These are phyloP conservation scores for Podargus strigoides DNA, from an alignment of 2,797 vertebrate species.

Conservation along the genomic window DNA sequence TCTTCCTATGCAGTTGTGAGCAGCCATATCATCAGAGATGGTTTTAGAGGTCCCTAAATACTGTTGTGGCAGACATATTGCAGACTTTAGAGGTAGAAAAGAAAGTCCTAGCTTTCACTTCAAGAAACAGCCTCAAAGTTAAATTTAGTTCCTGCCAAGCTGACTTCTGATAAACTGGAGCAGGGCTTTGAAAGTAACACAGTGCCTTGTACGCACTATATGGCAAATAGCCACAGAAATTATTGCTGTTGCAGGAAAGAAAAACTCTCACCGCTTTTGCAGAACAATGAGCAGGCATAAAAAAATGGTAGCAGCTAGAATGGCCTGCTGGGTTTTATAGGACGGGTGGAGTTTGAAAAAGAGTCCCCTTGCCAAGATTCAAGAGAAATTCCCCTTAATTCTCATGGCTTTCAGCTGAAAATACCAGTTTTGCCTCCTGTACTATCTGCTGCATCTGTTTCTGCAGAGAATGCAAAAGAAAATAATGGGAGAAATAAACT, in stretches of 20 bases:
- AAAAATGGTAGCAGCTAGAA: background rate
- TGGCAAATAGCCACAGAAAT: conserved; percentile 37
- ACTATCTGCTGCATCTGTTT: background rate
- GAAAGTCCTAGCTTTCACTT: background rate
- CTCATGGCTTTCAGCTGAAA: background rate
- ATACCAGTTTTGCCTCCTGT: background rate
- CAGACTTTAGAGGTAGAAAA: background rate
- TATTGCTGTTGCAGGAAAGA: conserved; percentile 22
- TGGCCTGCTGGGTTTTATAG: background rate
- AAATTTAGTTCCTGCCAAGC: background rate
- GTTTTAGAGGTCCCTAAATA: background rate
- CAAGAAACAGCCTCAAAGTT: background rate
- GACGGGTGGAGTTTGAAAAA: conserved; percentile 7
- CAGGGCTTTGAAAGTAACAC: background rate
- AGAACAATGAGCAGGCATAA: conserved; percentile 30
- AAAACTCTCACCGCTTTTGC: conserved; percentile 1
- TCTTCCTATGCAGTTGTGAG: background rate
- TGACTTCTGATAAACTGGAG: background rate
- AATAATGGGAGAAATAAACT: background rate
- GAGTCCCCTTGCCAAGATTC: background rate
- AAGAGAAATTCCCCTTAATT: background rate
- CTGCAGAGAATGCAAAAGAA: background rate
- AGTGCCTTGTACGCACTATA: background rate
- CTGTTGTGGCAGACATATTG: background rate
- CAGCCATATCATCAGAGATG: background rate